Base-by-base conservation (phyloP, 37 sponge, comb jelly and placozoan genomes). In the Bolinopsis microptera region DNA sequence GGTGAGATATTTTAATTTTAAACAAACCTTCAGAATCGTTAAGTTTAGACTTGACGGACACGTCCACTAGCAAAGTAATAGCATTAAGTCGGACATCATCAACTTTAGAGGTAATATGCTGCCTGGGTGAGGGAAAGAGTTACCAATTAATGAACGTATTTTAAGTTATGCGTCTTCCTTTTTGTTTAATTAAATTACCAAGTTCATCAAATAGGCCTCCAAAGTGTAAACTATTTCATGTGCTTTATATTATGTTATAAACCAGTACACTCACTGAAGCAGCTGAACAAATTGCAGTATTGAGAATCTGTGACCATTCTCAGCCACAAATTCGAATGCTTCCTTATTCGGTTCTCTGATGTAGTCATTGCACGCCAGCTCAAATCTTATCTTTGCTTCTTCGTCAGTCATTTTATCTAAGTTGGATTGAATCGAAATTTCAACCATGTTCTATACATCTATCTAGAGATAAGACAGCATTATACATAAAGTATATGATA, bases 21-120 rank as follows among this genome's bases (percentile, higher is more conserved):
- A n/a, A n/a, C n/a, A n/a, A n/a, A 80, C 82, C 82, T 80, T 80
- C 82, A 35, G 35, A 3, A 36, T 80, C 82, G 33, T 34, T 80
- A 24, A 80, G 34, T 35, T 28, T 30, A 16, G 23, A 21, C 38
- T 33, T 13, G 1, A 35, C 36, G 33, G 82, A 18, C 2, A 35
- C 82, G 8, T 80, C 38, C 22, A 33, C 30, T 22, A 80, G 37
- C 3, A 80, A 30, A 1, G 38, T 80, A 2, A 80, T 21, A 30
- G 82, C 82, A 35, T 80, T 80, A 1, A 33, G 23, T 34, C 82
- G 16, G 9, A 22, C 32, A 13, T 80, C 37, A 35, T 80, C 82
- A 2, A 8, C 37, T 35, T 35, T 70, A 5, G 74, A 70, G 5
- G 74, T 70, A n/a, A 70, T 22, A 22, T 22, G 1, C 25, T 22